Evolutionary conservation across 1,140 invertebrate species (phyloP), one percentile per base, ranked within the genome.

Genomic region (Cyphomyrmex costatus): DNA sequence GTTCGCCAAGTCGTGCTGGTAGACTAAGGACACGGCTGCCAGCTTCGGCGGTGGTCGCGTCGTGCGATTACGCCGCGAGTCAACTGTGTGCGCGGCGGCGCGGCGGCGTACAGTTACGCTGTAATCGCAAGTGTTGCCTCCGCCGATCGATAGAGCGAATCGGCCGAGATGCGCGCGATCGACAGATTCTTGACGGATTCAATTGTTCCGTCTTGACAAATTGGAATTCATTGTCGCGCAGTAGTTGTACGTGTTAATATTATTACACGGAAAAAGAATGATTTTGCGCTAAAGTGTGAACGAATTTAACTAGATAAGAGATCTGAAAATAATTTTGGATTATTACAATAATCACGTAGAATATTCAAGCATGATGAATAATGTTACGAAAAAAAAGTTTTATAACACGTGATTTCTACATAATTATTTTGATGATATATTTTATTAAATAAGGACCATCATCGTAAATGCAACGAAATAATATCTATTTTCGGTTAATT

Each of bases 31-130:
- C 61, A 46, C 61, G 63, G 42, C 58, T 78, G 73, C 74, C 76
- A 77, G 74, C 60, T 56, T 65, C 73, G 83, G 14, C 27, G 60
- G 83, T 80, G 82, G 76, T 79, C 61, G 77, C 51, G 73, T 65
- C 74, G 76, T 51, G 49, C 63, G 76, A 86, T 86, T 60, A 51
- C 68, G 51, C 51, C 21, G 77, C 76, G 74, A 70, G 27, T 66
- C 60, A 36, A 51, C 42, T 8, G 76, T 42, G 42, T 16, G 36
- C 21, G 24, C 74, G 36, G n/a, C n/a, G n/a, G 36, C 36, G 36
- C 36, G 36, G 36, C 36, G 36, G 21, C 74, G 21, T 63, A 76
- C 73, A 36, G 46, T 79, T 79, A 68, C 61, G 36, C 60, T n/a
- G 30, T 66, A 79, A 79, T 79, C 46, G 53, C 42, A 27, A 79